Evolutionary conservation across 1,140 invertebrate genomes (phyloP), one percentile per base, ranked within the genome.

Genomic region (Drosophila mojavensis): DNA sequence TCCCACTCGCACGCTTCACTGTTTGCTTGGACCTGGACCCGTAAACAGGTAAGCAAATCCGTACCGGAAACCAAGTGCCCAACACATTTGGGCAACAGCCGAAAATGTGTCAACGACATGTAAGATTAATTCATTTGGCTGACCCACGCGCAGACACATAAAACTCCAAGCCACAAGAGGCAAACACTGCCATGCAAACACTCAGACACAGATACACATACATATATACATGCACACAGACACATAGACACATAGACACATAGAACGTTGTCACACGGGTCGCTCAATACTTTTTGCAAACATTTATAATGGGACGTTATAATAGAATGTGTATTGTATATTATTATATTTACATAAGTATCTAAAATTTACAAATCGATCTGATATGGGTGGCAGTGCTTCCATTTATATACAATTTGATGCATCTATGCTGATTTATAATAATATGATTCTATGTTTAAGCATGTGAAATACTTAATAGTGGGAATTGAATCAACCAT

Each of bases 31-130:
- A 70, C 50, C 17, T 63, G 62, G 62, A 50, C 45, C 55, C 79
- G 53, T 43, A 47, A 65, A 28, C 90, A 91, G 90, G 90, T 91
- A 91, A 91, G 90, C 82, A 85, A 89, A 78, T 56, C 28, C 65
- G 50, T 54, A 81, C 63, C 67, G 80, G 78, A 89, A 75, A 65
- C 66, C 79, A 79, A 79, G 81, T 78, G 62, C 55, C 69, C 78
- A 60, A 61, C 75, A 69, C 71, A 70, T 81, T 86, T 82, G 76
- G 79, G 76, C 82, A 76, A 39, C 55, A 30, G 20, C 65, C 60
- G 70, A 71, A 89, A 89, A 86, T 91, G 90, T 91, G 90, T 89
- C 90, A 91, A 85, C 86, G 90, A 85, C 90, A 91, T 89, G 90
- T 91, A 91, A 91, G 90, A 91, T 86, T 91, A 88, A 81, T 81